These are phyloP conservation scores for Scalopus aquaticus DNA, from an alignment of 2,113 vertebrate genomes.

Conservation along the genomic window DNA sequence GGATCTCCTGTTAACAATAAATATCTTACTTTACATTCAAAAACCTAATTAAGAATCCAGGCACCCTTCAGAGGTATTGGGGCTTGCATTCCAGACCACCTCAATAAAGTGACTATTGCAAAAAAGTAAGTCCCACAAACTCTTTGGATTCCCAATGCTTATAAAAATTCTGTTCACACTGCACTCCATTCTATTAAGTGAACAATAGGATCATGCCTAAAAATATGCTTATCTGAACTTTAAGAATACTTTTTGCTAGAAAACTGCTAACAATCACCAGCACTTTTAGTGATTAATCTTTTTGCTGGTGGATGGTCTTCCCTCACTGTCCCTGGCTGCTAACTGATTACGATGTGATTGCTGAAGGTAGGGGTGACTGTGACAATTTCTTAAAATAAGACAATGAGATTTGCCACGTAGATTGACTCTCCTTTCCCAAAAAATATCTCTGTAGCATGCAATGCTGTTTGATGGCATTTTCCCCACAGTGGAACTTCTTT, in stretches of 20 bases:
- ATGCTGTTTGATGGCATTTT: neutral
- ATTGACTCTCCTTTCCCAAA: neutral
- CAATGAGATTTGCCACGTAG: neutral
- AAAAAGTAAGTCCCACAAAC: neutral
- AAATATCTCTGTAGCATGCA: neutral
- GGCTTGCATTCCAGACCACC: neutral
- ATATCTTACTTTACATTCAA: neutral
- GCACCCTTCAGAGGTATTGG: neutral
- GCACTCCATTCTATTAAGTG: neutral
- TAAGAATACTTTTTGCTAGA: neutral
- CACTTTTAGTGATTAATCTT: neutral
- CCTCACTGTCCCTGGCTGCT: neutral
- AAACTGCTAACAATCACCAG: neutral
- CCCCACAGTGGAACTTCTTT: neutral
- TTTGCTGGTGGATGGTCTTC: neutral
- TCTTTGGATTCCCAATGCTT: neutral
- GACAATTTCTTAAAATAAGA: neutral
- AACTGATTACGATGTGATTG: neutral
- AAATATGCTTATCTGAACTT: too few species aligned
- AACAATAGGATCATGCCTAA: neutral
- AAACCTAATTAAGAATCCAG: conserved; percentile 16
- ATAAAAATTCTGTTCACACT: neutral
- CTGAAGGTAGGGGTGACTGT: neutral
- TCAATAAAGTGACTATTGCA: neutral
- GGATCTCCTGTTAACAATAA: neutral